These are phyloP conservation scores for Isichthys henryi DNA, from an alignment of 2,113 vertebrate species.

Conservation along the genomic window DNA sequence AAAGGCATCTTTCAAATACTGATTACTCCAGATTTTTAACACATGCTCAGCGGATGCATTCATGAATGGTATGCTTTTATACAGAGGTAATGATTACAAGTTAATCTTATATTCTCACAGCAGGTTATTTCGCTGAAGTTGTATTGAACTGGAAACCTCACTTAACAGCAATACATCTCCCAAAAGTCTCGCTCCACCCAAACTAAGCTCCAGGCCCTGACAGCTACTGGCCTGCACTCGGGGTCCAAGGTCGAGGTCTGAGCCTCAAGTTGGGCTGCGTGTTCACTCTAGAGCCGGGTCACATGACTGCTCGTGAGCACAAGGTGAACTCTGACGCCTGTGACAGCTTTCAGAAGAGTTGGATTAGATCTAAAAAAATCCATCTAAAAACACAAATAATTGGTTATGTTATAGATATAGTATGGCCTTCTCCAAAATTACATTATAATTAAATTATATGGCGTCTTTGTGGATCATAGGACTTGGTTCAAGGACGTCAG, in stretches of 20 bases:
- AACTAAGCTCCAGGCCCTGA: neutral
- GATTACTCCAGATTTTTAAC: neutral
- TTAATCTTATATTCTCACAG: neutral
- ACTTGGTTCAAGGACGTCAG: neutral
- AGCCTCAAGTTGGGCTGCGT: neutral
- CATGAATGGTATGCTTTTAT: neutral
- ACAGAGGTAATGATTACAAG: neutral
- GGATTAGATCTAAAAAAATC: neutral
- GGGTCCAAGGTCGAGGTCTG: neutral
- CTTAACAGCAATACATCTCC: neutral
- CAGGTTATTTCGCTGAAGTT: neutral
- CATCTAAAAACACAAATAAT: neutral
- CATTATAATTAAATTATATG: neutral
- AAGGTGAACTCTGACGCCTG: neutral
- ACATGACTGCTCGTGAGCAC: neutral
- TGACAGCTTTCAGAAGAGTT: neutral
- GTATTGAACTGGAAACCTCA: neutral
- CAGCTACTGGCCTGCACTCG: neutral
- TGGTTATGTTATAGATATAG: neutral
- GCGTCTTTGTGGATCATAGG: neutral
- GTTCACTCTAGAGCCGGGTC: neutral
- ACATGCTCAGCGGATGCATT: neutral
- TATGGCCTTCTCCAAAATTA: neutral
- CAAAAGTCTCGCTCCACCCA: neutral
- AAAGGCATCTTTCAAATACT: neutral